Evolutionary conservation across 2,797 vertebrate species (phyloP), one percentile per base, ranked within the genome.

Genomic region (Paratrypauchen microcephalus): DNA sequence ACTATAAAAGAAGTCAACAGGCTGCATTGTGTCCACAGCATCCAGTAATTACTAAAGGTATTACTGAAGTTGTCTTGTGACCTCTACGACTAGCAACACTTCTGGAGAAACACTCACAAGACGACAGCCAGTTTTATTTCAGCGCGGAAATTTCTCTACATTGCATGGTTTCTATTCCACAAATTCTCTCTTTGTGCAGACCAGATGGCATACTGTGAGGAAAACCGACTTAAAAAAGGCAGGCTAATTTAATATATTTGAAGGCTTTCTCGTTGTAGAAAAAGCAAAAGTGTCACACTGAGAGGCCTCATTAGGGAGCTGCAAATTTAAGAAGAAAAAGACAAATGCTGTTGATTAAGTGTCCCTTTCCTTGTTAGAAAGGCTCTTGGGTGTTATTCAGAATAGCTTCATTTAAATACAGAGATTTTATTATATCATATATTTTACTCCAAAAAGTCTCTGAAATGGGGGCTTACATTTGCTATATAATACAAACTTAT

Each of bases 1-100:
- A 86, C 80, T 87, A 85, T 85, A 83, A 82, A 80, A 76, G 68
- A 69, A 80, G 75, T 84, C 82, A 78, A 81, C 77, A 83, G 68
- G 28, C 65, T 69, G 74, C 41, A 68, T 82, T 72, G 70, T 71
- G 62, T 76, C 68, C 48, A 68, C 68, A 64, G 71, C 48, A 74
- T 69, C 70, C 78, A 72, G 75, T 79, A 75, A 88, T 85, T 80
- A 86, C 67, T 72, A 60, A 76, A 85, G 77, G 69, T 78, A 73
- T 73, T 82, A 77, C 70, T 77, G 69, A 78, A 75, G 73, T 66
- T 72, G 69, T 81, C 65, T 73, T 73, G 65, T 82, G 79, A 80
- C 79, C 80, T 81, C 75, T 69, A 73, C 74, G 84, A 70, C 24
- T 60, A 70, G 60, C 50, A 23, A 54, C 45, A 65, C 63, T 2